A percentile compares a stretch with the other conserved stretches of the same genome.
Conservation (phyloP, 2,797 vertebrate genomes). For the Sibirionetta formosa region DNA sequence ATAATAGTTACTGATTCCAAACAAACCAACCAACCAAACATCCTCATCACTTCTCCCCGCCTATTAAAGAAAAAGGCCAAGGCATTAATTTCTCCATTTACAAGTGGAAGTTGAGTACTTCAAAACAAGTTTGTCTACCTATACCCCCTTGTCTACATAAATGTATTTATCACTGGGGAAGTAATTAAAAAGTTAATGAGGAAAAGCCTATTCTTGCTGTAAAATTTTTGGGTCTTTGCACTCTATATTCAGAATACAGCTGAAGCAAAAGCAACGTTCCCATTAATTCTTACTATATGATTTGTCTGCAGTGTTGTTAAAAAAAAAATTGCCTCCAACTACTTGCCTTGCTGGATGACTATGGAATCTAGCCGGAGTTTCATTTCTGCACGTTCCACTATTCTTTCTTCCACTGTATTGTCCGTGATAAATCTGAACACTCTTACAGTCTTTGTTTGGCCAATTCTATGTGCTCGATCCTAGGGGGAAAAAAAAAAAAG, state of each 20-base stretch:
- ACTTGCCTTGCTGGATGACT: conserved; percentile 97
- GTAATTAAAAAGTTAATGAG: neutral
- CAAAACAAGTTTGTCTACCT: neutral
- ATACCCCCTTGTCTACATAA: rapidly evolving
- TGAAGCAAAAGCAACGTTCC: neutral
- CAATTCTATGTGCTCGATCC: conserved; percentile 98
- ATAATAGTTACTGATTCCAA: neutral
- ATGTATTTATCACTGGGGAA: rapidly evolving
- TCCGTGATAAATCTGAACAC: conserved; percentile 98
- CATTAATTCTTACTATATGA: too few relatives aligned
- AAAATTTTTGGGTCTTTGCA: neutral
- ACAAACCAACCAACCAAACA: neutral
- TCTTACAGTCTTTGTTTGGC: conserved; percentile 96
- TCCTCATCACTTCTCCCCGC: neutral
- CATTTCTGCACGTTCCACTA: conserved; percentile 98
- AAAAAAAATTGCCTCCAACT: neutral
- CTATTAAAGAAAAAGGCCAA: neutral
- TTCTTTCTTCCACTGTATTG: conserved; percentile 98
- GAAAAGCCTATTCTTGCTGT: neutral
- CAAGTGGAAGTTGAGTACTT: neutral
- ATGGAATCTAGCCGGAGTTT: conserved; percentile 98
- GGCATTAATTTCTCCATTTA: neutral
- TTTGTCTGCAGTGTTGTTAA: neutral
- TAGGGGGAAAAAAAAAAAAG: conserved; percentile 34
- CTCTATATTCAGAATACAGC: neutral